Base-by-base conservation (phyloP, 2,888 invertebrate species). In the Habrosyne pyritoides region DNA sequence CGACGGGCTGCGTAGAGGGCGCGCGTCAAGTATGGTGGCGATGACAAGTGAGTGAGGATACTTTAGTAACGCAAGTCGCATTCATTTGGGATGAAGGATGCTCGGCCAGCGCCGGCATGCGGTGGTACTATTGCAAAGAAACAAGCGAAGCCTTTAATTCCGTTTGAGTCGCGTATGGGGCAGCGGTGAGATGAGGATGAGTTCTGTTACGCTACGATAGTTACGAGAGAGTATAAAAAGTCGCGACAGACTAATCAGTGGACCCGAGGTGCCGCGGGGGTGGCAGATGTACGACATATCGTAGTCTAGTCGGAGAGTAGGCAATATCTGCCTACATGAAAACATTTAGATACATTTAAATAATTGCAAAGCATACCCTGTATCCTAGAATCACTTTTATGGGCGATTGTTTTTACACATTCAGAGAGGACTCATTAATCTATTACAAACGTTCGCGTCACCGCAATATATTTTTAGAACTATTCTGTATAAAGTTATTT, bases 291-390 rank as follows among this genome's bases (percentile, higher is more conserved):
- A 66, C 78, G 71, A 69, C 69, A 70, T 66, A 69, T 72, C 78
- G 81, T 66, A 77, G 74, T 73, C 81, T 72, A 78, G 73, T 79
- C 80, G 72, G 82, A 80, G 73, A 81, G 71, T 77, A 73, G 88
- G 86, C 86, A 79, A 83, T 71, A 81, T 73, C 84, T 89, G 91
- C 88, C 90, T 84, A 87, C 84, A 83, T 87, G 88, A 89, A 86
- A 92, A 93, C 87, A 88, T 93, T 94, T 94, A 90, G 91, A 91
- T 86, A 95, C 94, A 94, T 94, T 94, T 94, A 96, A 95, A 96
- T 95, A 96, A 96, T 96, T 96, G 96, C 96, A 96, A 96, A 96
- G 96, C 96, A 96, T 97, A 97, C 97, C 97, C 97, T 97, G 97
- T 97, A 96, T 96, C 96, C 96, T 96, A 96, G 94, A 95, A 95